Evolutionary conservation across 2,888 invertebrate species (phyloP), one percentile per base, ranked within the genome.

Genomic region (Cylloceria caligata): DNA sequence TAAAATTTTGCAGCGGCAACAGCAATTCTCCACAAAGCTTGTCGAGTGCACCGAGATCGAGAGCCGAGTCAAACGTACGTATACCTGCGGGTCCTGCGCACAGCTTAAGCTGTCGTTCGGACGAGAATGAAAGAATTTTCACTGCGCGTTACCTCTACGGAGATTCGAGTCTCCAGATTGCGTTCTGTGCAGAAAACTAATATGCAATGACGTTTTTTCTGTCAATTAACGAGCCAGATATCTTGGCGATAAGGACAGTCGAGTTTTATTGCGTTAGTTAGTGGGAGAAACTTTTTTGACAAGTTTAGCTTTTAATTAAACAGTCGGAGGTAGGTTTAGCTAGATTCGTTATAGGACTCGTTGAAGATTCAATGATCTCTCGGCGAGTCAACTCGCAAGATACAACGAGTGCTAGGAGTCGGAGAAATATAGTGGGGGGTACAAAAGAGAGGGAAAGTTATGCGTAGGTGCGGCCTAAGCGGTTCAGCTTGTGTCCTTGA

Each of bases 401-500:
- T 55, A 27, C 64, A 75, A 65, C 69, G 62, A 75, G 36, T 68
- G 69, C 69, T 68, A 74, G 69, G 39, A 55, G 55, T 11, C 34
- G 42, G 52, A 11, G 30, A 1, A 16, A 19, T n/a, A 34, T 6
- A 62, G 57, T 13, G 16, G 45, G 60, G 13, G 64, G 42, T 11
- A 78, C 74, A 72, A 79, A 75, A 82, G 83, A 80, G 83, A 83
- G 79, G 83, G 83, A 83, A 80, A 83, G 83, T 80, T 83, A 83
- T 83, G 83, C 83, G 83, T 83, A 83, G 83, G 83, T 83, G 83
- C 83, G 83, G 83, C 83, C 76, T 80, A 76, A 83, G 80, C 82
- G 79, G n/a, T n/a, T n/a, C n/a, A n/a, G n/a, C 42, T 83, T 55
- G 80, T 76, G 83, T 80, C 83, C 83, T 83, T 83, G 83, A 83